Evolutionary conservation across 2,797 vertebrate genomes (phyloP), one percentile per base, ranked within the genome.

Genomic region (Myotis planiceps): DNA sequence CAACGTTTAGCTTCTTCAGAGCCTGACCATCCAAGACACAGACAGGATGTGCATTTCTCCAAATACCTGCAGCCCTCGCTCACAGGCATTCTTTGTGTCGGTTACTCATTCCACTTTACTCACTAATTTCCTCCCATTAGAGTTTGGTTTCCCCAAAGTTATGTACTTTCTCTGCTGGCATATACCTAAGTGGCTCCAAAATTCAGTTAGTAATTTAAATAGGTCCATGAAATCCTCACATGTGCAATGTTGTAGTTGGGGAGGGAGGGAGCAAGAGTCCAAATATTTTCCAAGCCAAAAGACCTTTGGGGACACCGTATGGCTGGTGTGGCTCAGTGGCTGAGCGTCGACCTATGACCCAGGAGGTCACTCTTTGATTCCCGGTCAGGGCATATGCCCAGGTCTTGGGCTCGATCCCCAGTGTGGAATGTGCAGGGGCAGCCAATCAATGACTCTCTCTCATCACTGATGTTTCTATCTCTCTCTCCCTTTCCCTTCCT

Each of bases 201-300:
- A 88, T 53, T 58, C 81, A 97, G 89, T 92, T 0, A 96, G 74
- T 34, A 39, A 53, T 81, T 82, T 81, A 42, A 76, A 25, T 51
- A 83, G 2, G 74, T 45, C 49, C 4, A 18, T 32, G 23, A 78
- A 68, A 74, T 92, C 19, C 51, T 53, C n/a, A 15, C 32, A 12
- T 19, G n/a, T 51, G 8, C 13, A 76, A 53, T 76, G 21, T 94
- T 95, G 84, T 49, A 34, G 32, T 32, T 9, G 25, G 8, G 25
- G 53, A 5, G 27, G 58, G 5, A 32, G 19, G 13, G 1, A 23
- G 9, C 69, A 34, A 76, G n/a, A 96, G 92, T 95, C 42, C 45
- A 94, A 95, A 97, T 63, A 39, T 68, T 95, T 93, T 94, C 82
- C 49, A 95, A 96, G 71, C 89, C 85, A 86, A 96, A 97, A n/a